Conservation (phyloP, 2,888 invertebrate species). For the Tridacna crocea region DNA sequence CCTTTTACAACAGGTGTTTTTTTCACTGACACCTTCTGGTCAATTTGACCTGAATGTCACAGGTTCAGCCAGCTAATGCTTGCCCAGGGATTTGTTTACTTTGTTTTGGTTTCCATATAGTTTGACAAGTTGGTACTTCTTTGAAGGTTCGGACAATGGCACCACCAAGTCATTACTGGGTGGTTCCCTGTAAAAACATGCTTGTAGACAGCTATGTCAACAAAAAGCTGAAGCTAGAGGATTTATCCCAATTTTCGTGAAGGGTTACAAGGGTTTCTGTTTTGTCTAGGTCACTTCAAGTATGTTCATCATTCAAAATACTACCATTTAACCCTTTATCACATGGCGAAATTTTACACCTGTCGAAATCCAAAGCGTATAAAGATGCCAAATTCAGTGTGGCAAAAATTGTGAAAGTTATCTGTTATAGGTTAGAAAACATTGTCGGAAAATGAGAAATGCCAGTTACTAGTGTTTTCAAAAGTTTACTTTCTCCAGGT, state of each 20-base stretch:
- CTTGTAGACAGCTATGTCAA: constrained; percentile 16
- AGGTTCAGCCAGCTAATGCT: constrained; percentile 1
- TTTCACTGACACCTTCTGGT: constrained; percentile 11
- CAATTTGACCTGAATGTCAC: constrained; percentile 13
- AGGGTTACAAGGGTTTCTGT: background rate
- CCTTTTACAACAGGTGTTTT: constrained; percentile 24
- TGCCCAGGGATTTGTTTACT: constrained; percentile 21
- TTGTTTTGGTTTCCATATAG: constrained; percentile 18
- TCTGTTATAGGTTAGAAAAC: too few species aligned
- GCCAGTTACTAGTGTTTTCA: too few species aligned
- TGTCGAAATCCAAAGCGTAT: too few species aligned
- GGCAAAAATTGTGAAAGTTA: too few species aligned
- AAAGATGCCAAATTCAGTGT: too few species aligned
- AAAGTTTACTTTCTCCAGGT: too few species aligned
- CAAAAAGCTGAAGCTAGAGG: background rate
- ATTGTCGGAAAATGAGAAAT: too few species aligned
- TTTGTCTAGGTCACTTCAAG: background rate
- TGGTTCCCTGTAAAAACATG: constrained; percentile 6
- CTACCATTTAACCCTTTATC: too few species aligned
- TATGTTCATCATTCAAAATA: background rate
- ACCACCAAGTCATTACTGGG: background rate
- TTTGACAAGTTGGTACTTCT: constrained; percentile 6
- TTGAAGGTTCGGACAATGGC: constrained; percentile 11
- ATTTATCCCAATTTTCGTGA: too few species aligned
- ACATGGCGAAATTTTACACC: too few species aligned